Conservation (phyloP, 1,140 invertebrate species). For the Homarus americanus region DNA sequence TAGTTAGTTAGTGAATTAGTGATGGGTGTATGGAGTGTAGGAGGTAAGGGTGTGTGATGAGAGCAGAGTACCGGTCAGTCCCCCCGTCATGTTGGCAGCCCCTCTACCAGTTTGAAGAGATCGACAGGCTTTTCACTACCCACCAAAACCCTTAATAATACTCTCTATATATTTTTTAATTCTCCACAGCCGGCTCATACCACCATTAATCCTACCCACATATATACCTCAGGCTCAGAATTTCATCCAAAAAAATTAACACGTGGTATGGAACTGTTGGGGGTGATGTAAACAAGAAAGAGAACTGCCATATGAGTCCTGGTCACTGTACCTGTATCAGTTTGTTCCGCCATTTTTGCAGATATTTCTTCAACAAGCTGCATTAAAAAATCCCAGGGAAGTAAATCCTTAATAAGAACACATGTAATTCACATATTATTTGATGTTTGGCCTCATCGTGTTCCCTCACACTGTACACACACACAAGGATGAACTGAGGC, state of each 20-base stretch:
- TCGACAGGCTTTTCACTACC: slow-evolving; percentile 10
- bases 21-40: not conserved
- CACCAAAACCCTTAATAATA: not conserved
- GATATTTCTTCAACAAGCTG: slow-evolving; percentile 53
- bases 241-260: slow-evolving; percentile 9
- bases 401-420: slow-evolving; percentile 10
- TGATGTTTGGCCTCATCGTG: slow-evolving; percentile 10
- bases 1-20: no score
- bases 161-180: no score
- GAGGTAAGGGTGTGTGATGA: not conserved
- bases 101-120: slow-evolving; percentile 29
- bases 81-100: slow-evolving; percentile 43
- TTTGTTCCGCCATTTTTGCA: slow-evolving; percentile 53
- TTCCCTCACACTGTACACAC: slow-evolving; percentile 31
- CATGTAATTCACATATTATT: slow-evolving; percentile 60
- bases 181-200: no score
- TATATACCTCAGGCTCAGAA: no score
- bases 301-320: slow-evolving; percentile 6
- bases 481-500: slow-evolving; percentile 63
- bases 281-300: slow-evolving; percentile 56
- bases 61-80: slow-evolving; percentile 29
- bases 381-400: slow-evolving; percentile 54
- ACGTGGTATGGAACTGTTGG: slow-evolving; percentile 29
- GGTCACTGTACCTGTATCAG: slow-evolving; percentile 20
- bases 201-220: no score